A percentile compares a stretch with the other conserved stretches of the same genome.
Conservation (phyloP, 1,140 invertebrate species). For the Bombus ignitus region DNA sequence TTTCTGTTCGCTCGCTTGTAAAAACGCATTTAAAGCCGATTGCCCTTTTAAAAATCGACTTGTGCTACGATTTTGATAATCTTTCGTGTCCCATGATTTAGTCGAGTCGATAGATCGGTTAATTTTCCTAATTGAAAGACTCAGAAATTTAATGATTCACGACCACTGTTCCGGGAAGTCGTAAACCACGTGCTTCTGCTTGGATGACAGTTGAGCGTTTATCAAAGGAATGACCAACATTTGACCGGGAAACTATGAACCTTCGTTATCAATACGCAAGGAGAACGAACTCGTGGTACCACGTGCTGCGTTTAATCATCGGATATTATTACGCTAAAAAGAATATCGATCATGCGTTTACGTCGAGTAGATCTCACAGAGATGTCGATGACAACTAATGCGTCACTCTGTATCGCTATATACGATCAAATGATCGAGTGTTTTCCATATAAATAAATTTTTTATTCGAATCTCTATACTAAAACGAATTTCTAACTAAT, state of each 20-base stretch:
- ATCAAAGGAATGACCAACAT: conserved; percentile 44
- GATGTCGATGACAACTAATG: neutral
- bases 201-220: conserved; percentile 27
- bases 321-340: neutral
- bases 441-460: neutral
- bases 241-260: conserved; percentile 60
- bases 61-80: neutral
- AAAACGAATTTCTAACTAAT: too few relatives aligned
- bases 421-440: neutral
- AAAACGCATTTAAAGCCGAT: neutral
- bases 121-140: conserved; percentile 2
- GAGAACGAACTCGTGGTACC: conserved; percentile 56
- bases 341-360: neutral
- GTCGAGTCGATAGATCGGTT: neutral
- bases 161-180: conserved; percentile 14
- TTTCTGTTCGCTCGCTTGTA: neutral
- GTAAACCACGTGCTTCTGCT: conserved; percentile 10
- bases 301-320: conserved; percentile 41
- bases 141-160: conserved; percentile 8
- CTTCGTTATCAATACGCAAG: conserved; percentile 54
- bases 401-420: neutral
- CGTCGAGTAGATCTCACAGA: neutral
- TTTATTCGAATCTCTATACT: too few relatives aligned
- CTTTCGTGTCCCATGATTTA: neutral
- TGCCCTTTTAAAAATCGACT: neutral